phyloP scores from a whole-genome alignment of 1,140 invertebrate species.

The Magallana angulata region DNA sequence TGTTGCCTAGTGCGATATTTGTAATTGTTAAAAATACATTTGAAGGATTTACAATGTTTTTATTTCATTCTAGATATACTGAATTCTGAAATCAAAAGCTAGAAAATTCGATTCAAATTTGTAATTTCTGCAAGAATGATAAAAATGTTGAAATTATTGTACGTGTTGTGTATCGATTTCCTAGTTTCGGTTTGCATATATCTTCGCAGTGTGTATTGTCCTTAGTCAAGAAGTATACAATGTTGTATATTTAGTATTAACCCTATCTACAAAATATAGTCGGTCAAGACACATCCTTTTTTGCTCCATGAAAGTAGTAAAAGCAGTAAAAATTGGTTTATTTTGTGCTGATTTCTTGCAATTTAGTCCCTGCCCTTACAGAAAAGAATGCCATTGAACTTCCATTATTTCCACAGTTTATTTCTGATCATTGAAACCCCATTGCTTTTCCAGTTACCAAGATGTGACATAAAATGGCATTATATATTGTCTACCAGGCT shows the following conservation, averaged over 20 bases:
- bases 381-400: too few relatives aligned
- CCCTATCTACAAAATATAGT: background rate
- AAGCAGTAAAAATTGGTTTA: background rate
- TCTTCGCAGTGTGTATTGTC: background rate
- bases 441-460: too few relatives aligned
- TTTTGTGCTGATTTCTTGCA: background rate
- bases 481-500: too few relatives aligned
- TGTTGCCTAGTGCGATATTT: background rate
- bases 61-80: background rate
- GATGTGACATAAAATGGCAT: too few relatives aligned
- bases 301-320: background rate
- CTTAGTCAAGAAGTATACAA: background rate
- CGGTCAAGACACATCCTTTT: background rate
- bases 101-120: background rate
- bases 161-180: background rate
- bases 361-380: too few relatives aligned
- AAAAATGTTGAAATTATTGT: background rate
- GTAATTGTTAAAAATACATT: background rate
- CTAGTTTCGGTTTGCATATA: background rate
- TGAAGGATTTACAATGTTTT: background rate
- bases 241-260: background rate
- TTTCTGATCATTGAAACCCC: too few relatives aligned
- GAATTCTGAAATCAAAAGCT: background rate
- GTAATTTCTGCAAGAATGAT: background rate
- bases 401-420: too few relatives aligned